Base-by-base conservation (phyloP, 2,888 invertebrate genomes). In the Plagodis dolabraria region DNA sequence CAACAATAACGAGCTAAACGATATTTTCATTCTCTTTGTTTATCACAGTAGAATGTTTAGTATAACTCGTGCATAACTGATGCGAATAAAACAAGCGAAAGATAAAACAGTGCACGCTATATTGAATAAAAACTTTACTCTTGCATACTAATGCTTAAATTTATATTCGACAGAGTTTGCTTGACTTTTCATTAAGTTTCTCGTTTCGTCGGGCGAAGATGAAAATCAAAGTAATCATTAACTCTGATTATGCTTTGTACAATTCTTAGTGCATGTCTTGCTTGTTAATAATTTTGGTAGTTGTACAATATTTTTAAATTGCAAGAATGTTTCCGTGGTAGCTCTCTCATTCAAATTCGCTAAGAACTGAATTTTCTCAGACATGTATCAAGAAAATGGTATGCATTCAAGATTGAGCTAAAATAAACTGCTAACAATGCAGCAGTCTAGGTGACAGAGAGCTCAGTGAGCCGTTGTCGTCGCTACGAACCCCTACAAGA, bases 91-190 rank as follows among this genome's bases (percentile, higher is more conserved):
- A 86, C 83, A 87, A 89, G 83, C 81, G 75, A 75, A 82, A 83
- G 84, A 87, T 89, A 85, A 86, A 89, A 84, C 86, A 84, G 75
- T 85, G 87, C 87, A 87, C 89, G 87, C 85, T 87, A 85, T 87
- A 91, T 91, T 87, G 80, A 91, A 91, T 91, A 87, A 87, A 89
- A 90, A 91, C 89, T 90, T 91, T 87, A 80, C 81, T 87, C 87
- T 89, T 91, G 91, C 89, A 91, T 91, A 91, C 87, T 91, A 91
- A 91, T 90, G 87, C 76, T 85, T 77, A 86, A 89, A 88, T 90
- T 90, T 89, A 85, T 90, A 90, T 89, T 90, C 89, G 85, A 80
- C 84, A 79, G 86, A 89, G 89, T 89, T 89, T 86, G 83, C 85
- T 89, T 89, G 89, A 90, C 89, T 89, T 89, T 88, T 88, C 88